Evolutionary conservation across 2,888 invertebrate genomes (phyloP), one percentile per base, ranked within the genome.

Genomic region (Anodontia alba): DNA sequence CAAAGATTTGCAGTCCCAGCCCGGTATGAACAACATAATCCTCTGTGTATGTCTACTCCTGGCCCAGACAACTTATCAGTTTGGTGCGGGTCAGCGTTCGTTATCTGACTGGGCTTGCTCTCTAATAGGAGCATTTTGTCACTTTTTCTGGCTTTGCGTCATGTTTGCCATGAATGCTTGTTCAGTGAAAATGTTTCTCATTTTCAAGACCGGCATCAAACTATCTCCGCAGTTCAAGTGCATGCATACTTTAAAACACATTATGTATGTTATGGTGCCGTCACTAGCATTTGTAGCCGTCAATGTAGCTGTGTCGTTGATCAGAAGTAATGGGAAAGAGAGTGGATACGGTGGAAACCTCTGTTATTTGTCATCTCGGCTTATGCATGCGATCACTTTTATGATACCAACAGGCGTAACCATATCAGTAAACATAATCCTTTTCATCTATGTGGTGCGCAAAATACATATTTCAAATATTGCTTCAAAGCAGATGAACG

Each of bases 161-260:
- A 46, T 83, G 31, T 78, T 80, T 43, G 74, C 78, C 49, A 81
- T 79, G 81, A 84, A 79, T 31, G 76, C 81, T 10, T 84, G 84
- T n/a, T 76, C 69, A 38, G 67, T 57, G n/a, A 80, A 83, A 33
- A 83, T 83, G 83, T 74, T 76, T n/a, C 72, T 68, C 26, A 62
- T 78, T 29, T 80, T 83, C 57, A 70, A 23, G 17, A 20, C 17
- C 1, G 26, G 23, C 0, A 33, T 33, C 8, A 62, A 31, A 33
- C 33, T 31, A 8, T 3, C 17, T 3, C 33, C 62, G 1, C 26
- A 33, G 5, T 33, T 33, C 29, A 23, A 46, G 17, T 31, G 33
- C 10, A 23, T 43, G n/a, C 49, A 29, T n/a, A 80, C 75, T 1
- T 0, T 75, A 10, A n/a, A 73, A 17, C 79, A 84, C 38, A 70